Evolutionary conservation across 2,888 invertebrate species (phyloP).

Genomic region (Trachelus iudaicus): DNA sequence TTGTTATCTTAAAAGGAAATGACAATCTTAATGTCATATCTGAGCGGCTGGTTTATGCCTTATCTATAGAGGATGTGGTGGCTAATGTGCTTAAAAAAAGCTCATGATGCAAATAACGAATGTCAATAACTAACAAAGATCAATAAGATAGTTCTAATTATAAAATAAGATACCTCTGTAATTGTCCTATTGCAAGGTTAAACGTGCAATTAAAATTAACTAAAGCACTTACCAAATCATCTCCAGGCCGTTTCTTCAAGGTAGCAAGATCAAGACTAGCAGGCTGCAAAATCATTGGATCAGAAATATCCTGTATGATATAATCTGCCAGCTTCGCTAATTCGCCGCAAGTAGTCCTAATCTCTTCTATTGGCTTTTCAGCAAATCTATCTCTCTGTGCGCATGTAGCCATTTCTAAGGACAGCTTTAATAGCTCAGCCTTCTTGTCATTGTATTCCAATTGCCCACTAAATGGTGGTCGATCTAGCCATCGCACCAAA

Average conservation of each 20-base stretch:
- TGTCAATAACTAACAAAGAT: background rate
- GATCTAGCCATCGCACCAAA: slow-evolving; percentile 90
- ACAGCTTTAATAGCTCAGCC: slow-evolving; percentile 78
- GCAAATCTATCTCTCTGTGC: slow-evolving; percentile 93
- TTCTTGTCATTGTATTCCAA: slow-evolving; percentile 78
- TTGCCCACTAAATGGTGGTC: slow-evolving; percentile 74
- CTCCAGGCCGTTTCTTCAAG: slow-evolving; percentile 83
- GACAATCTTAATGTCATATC: slow-evolving; percentile 24
- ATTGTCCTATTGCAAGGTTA: background rate
- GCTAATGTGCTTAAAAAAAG: slow-evolving; percentile 13
- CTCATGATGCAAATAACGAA: slow-evolving; percentile 3
- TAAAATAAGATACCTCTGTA: background rate
- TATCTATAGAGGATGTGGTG: slow-evolving; percentile 38
- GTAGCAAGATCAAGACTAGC: slow-evolving; percentile 90
- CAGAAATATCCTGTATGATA: slow-evolving; percentile 86
- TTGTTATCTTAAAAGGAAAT: slow-evolving; percentile 41
- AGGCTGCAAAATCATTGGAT: slow-evolving; percentile 92
- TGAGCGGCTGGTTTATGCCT: slow-evolving; percentile 16
- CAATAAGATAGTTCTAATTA: background rate
- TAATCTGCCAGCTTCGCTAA: slow-evolving; percentile 85
- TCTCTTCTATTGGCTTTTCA: slow-evolving; percentile 84
- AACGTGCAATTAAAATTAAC: slow-evolving; percentile 10
- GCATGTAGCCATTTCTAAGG: slow-evolving; percentile 88
- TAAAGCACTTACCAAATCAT: slow-evolving; percentile 73
- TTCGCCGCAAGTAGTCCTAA: slow-evolving; percentile 78